Evolutionary conservation across 2,888 invertebrate species (phyloP).

Genomic region (Argynnis bischoffii): DNA sequence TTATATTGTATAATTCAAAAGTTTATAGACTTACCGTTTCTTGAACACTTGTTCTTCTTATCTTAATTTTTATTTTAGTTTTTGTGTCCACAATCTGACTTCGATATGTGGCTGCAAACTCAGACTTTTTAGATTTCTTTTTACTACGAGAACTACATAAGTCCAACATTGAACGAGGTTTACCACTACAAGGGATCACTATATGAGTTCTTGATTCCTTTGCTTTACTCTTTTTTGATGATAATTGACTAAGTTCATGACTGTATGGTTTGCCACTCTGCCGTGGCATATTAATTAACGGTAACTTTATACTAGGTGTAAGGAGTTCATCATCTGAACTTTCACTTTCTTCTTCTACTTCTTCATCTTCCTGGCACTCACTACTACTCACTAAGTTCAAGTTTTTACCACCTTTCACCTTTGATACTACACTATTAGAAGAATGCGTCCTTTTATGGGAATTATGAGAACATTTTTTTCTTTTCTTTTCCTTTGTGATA

Average conservation of each 20-base stretch:
- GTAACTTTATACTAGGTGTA: slow-evolving; percentile 76
- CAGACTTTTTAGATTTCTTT: slow-evolving; percentile 75
- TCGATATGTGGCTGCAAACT: slow-evolving; percentile 76
- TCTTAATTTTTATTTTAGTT: slow-evolving; percentile 86
- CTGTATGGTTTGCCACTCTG: slow-evolving; percentile 80
- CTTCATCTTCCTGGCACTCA: slow-evolving; percentile 68
- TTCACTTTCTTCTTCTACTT: slow-evolving; percentile 56
- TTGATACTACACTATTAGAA: slow-evolving; percentile 60
- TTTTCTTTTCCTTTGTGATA: slow-evolving; percentile 65
- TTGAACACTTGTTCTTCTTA: slow-evolving; percentile 83
- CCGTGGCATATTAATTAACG: slow-evolving; percentile 66
- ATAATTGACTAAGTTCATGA: slow-evolving; percentile 82
- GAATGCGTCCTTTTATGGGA: slow-evolving; percentile 64
- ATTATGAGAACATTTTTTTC: slow-evolving; percentile 63
- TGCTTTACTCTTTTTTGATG: slow-evolving; percentile 73
- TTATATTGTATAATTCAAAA: background rate
- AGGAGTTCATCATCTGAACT: slow-evolving; percentile 78
- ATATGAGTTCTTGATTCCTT: slow-evolving; percentile 69
- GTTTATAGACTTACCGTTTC: slow-evolving; percentile 60
- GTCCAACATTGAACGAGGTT: slow-evolving; percentile 77
- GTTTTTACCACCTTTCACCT: slow-evolving; percentile 80
- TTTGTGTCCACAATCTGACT: slow-evolving; percentile 85
- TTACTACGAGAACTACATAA: slow-evolving; percentile 76
- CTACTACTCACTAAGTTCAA: slow-evolving; percentile 80
- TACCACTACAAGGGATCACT: slow-evolving; percentile 75